Evolutionary conservation across 30 jellyfish, hydroid and myxozoan species (phyloP).

Genomic region (Clytia hemisphaerica): DNA sequence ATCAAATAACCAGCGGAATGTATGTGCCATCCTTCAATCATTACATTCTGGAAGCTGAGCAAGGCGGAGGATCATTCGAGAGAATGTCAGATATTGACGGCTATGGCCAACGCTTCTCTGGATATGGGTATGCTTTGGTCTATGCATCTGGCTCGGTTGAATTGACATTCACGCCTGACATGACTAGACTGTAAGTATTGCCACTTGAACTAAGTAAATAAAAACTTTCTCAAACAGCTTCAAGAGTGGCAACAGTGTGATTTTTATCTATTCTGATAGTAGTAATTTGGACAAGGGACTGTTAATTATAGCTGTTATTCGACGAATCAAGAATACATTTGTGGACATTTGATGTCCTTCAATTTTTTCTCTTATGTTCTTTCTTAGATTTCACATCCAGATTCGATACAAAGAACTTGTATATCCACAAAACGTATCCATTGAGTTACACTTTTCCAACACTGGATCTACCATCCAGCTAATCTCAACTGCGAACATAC

Average conservation of each 20-base stretch:
- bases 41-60: slow-evolving; percentile 50
- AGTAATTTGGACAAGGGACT: no score
- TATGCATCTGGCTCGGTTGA: not conserved
- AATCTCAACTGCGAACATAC: no score
- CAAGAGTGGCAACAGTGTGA: no score
- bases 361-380: no score
- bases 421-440: not conserved
- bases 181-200: slow-evolving; percentile 41
- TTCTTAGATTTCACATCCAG: slow-evolving; percentile 16
- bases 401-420: slow-evolving; percentile 15
- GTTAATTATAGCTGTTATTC: no score
- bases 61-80: slow-evolving; percentile 19
- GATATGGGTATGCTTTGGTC: slow-evolving; percentile 57
- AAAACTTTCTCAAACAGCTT: no score
- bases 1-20: slow-evolving; percentile 16
- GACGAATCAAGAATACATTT: no score
- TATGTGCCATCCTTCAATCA: slow-evolving; percentile 44
- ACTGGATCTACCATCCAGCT: slow-evolving; percentile 7
- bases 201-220: no score
- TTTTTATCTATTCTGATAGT: no score
- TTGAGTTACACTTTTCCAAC: slow-evolving; percentile 14
- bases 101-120: slow-evolving; percentile 38
- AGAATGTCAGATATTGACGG: slow-evolving; percentile 14
- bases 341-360: no score
- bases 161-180: slow-evolving; percentile 15